Evolutionary conservation across 2,888 invertebrate genomes (phyloP), one percentile per base, ranked within the genome.

Genomic region (Drosophila phalerata): DNA sequence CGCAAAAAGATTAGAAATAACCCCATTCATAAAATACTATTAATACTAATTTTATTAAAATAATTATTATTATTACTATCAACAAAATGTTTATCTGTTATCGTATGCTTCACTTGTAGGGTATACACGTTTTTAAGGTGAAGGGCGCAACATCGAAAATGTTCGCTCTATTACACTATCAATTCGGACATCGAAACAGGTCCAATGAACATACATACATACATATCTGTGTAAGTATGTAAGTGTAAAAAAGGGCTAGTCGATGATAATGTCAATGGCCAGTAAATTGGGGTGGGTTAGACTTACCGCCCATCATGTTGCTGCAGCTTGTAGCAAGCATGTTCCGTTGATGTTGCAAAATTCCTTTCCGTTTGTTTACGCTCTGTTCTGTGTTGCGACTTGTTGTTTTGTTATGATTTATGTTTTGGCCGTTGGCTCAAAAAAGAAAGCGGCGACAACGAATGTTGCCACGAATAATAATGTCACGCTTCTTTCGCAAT

Each of bases 251-350:
- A n/a, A 22, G 9, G 25, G 32, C 2, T 17, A 13, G 28, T 40
- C 28, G 13, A 38, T 38, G 15, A 25, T 15, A 17, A 42, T 53
- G 53, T 62, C 37, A 42, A 60, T 42, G 60, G 13, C 60, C 60
- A 15, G 28, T 13, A 30, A 15, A 37, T 52, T 25, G 8, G 11
- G 34, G 43, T 37, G 34, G 19, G 17, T 40, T 60, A 10, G 28
- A 73, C 90, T 89, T 84, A 91, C 90, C 90, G 70, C 76, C 61
- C 91, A 91, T 91, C 81, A 73, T 89, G 79, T 67, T 74, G 88
- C 77, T 77, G 88, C 78, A 80, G 72, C 71, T 19, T 62, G 32
- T 78, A 68, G 75, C 77, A 45, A 84, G 81, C 77, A 81, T 79
- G 72, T 70, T 73, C 87, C 87, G 58, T 73, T 61, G 70, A 75